A percentile compares a stretch with the other conserved stretches of the same genome.
Conservation (phyloP, 2,888 invertebrate species). For the Drosophila stalkeri region DNA sequence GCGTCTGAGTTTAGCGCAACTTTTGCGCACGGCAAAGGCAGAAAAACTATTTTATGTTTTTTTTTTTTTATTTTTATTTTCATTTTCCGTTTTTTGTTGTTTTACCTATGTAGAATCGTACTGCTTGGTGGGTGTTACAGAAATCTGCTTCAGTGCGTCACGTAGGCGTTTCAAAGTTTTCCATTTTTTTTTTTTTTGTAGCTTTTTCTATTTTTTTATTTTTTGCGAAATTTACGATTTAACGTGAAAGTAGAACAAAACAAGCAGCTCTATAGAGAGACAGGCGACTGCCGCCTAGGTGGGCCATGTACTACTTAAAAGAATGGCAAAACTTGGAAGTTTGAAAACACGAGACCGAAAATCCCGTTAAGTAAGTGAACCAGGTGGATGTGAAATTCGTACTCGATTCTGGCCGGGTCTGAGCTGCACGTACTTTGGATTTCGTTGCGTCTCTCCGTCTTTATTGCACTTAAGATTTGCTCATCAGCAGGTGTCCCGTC, state of each 20-base stretch:
- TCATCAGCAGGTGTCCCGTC: constrained; percentile 78
- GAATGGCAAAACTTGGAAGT: constrained; percentile 69
- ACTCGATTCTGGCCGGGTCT: constrained; percentile 35
- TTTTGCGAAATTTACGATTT: constrained; percentile 80
- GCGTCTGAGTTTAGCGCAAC: constrained; percentile 75
- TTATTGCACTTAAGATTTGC: constrained; percentile 82
- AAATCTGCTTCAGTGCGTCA: constrained; percentile 81
- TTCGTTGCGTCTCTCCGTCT: constrained; percentile 73
- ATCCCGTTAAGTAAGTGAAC: constrained; percentile 83
- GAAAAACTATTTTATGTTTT: constrained; percentile 63
- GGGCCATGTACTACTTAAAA: constrained; percentile 75
- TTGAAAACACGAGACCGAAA: constrained; percentile 71
- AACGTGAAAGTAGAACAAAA: constrained; percentile 77
- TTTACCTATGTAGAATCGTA: constrained; percentile 36
- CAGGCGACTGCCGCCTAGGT: constrained; percentile 16
- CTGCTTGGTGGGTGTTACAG: constrained; percentile 39
- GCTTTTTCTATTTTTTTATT: constrained; percentile 47
- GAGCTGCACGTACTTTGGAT: constrained; percentile 82
- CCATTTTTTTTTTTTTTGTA: constrained; percentile 20
- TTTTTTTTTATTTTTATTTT: constrained; percentile 7
- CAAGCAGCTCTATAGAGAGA: constrained; percentile 45
- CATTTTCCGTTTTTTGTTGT: constrained; percentile 15
- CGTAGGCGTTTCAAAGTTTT: constrained; percentile 83
- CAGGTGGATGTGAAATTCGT: constrained; percentile 23
- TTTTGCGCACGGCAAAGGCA: constrained; percentile 69